A percentile compares a stretch with the other conserved stretches of the same genome.
These are phyloP conservation scores for Drosophila antonietae DNA, from an alignment of 2,888 invertebrate species.

Conservation along the genomic window DNA sequence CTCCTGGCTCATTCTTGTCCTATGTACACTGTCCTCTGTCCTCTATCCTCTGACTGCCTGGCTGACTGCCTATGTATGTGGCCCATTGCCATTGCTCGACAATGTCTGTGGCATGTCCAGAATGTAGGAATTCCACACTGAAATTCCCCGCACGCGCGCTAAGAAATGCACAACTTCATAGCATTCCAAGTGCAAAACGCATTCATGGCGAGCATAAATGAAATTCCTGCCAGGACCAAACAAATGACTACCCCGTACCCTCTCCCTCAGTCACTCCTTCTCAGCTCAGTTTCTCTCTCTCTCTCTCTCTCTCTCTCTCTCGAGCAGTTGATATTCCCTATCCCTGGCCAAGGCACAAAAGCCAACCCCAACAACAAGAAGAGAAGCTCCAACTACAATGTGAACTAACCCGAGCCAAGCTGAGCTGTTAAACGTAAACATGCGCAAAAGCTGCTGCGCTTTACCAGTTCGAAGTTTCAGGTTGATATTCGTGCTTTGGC, in stretches of 20 bases:
- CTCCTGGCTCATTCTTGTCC: slow-evolving; percentile 5
- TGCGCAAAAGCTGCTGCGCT: slow-evolving; percentile 6
- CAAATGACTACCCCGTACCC: slow-evolving; percentile 34
- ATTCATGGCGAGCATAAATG: slow-evolving; percentile 75
- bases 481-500: not conserved
- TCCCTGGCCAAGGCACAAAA: not conserved
- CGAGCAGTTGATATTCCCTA: not conserved
- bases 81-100: slow-evolving; percentile 47
- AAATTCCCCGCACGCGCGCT: slow-evolving; percentile 76
- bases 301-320: too few species aligned
- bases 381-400: slow-evolving; percentile 5
- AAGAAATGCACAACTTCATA: slow-evolving; percentile 79
- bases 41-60: not conserved
- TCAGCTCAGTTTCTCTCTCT: too few species aligned
- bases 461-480: not conserved
- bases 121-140: slow-evolving; percentile 77
- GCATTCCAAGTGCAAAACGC: slow-evolving; percentile 75
- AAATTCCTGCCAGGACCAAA: slow-evolving; percentile 63
- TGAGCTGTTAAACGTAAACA: slow-evolving; percentile 21
- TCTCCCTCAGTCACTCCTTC: not conserved
- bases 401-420: slow-evolving; percentile 24
- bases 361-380: slow-evolving; percentile 13
- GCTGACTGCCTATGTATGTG: slow-evolving; percentile 42
- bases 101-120: slow-evolving; percentile 73
- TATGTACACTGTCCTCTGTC: not conserved